Evolutionary conservation across 2,113 vertebrate genomes (phyloP).

Genomic region (Ciconia boyciana): DNA sequence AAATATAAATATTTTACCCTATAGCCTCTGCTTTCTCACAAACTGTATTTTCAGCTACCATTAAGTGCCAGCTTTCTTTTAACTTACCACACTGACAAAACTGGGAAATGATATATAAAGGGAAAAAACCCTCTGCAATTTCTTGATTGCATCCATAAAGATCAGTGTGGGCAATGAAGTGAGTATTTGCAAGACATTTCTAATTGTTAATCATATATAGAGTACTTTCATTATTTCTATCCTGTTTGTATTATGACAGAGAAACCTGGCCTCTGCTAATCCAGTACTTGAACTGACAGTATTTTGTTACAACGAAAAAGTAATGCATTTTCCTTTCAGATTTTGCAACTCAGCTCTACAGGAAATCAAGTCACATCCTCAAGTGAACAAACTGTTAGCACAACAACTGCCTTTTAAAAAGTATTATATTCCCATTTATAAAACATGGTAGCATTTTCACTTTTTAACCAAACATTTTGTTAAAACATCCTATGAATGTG

Average conservation of each 20-base stretch:
- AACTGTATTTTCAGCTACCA: neutral
- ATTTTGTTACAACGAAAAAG: neutral
- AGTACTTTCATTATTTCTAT: neutral
- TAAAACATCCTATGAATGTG: neutral
- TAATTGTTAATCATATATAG: neutral
- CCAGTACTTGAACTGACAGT: neutral
- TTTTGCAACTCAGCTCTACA: neutral
- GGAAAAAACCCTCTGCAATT: neutral
- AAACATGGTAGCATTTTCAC: neutral
- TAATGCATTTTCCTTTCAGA: neutral
- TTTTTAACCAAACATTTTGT: neutral
- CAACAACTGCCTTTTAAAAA: neutral
- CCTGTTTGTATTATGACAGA: neutral
- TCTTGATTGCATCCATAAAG: neutral
- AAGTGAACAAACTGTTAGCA: neutral
- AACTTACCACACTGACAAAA: neutral
- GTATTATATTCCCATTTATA: conserved; percentile 1
- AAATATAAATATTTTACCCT: neutral
- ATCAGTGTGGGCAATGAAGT: neutral
- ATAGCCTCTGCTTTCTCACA: neutral
- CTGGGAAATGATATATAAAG: neutral
- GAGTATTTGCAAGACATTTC: neutral
- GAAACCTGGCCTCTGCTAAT: neutral
- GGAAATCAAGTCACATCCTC: neutral
- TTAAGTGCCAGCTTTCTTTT: neutral